A percentile compares a stretch with the other conserved stretches of the same genome.
These are phyloP conservation scores for Lordiphosa collinella DNA, from an alignment of 1,140 invertebrate species.

Conservation along the genomic window DNA sequence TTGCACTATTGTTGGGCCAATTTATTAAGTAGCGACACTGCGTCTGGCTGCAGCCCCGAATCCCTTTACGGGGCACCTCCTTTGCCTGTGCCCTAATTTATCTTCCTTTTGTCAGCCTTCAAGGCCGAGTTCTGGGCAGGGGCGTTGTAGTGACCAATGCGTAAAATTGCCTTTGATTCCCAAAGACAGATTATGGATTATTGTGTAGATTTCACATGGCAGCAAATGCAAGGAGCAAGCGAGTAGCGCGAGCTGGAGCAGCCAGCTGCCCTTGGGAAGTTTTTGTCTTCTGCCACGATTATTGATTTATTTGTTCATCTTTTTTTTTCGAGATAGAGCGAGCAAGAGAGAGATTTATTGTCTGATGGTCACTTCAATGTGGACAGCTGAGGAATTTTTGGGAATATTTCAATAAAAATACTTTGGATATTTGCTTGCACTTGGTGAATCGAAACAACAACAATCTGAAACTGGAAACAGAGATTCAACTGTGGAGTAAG, in stretches of 20 bases:
- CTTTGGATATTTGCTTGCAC: too few relatives aligned
- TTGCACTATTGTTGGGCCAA: conserved; percentile 66
- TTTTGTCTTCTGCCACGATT: conserved; percentile 1
- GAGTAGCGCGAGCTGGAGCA: conserved; percentile 4
- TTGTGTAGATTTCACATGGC: conserved; percentile 18
- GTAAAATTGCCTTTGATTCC: conserved; percentile 52
- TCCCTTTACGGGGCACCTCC: background rate
- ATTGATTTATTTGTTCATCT: conserved; percentile 54
- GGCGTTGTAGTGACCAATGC: conserved; percentile 45
- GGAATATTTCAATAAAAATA: too few relatives aligned
- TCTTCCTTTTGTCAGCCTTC: background rate
- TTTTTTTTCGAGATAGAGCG: background rate
- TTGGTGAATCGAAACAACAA: too few relatives aligned
- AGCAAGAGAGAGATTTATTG: conserved; percentile 37
- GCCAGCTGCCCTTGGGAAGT: background rate
- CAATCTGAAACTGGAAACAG: too few relatives aligned
- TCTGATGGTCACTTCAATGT: too few relatives aligned
- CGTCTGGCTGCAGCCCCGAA: too few relatives aligned
- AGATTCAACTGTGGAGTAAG: too few relatives aligned
- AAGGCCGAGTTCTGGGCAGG: conserved; percentile 32
- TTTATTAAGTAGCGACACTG: conserved; percentile 42
- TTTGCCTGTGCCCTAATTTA: background rate
- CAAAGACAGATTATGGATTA: too few relatives aligned
- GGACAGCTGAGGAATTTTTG: too few relatives aligned
- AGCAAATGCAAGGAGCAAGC: too few relatives aligned